A percentile compares a stretch with the other conserved stretches of the same genome.
Conservation (phyloP, 1,140 invertebrate species). For the Rhyzopertha dominica region DNA sequence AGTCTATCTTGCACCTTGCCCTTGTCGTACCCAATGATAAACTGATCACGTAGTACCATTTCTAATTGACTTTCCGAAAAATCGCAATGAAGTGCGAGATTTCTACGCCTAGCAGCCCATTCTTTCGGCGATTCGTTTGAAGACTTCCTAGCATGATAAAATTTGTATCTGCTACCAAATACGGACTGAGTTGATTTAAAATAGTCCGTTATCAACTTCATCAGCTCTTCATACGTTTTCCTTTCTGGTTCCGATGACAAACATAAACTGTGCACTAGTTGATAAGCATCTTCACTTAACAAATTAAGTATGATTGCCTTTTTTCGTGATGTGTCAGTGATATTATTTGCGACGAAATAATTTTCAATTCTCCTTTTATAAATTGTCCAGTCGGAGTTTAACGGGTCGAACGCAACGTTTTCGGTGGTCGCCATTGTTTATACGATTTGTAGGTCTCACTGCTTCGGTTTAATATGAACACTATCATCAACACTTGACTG, state of each 20-base stretch:
- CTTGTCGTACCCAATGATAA: background rate
- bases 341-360: constrained; percentile 13
- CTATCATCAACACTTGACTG: too few species aligned
- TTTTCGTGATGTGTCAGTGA: constrained; percentile 3
- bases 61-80: constrained; percentile 4
- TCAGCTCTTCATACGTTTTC: constrained; percentile 11
- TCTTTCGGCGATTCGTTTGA: constrained; percentile 7
- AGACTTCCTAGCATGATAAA: constrained; percentile 12
- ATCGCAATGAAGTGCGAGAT: constrained; percentile 8
- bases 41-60: constrained; percentile 1
- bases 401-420: constrained; percentile 11
- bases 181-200: constrained; percentile 9
- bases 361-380: constrained; percentile 13
- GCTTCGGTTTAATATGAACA: too few species aligned
- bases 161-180: constrained; percentile 15
- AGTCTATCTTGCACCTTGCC: background rate
- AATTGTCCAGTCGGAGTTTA: constrained; percentile 13
- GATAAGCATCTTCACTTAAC: constrained; percentile 14
- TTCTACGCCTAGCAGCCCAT: constrained; percentile 14
- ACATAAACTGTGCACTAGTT: constrained; percentile 15
- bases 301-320: constrained; percentile 11
- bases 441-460: too few species aligned
- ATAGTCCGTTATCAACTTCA: constrained; percentile 7
- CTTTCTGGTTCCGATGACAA: constrained; percentile 15
- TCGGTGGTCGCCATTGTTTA: too few species aligned